A percentile compares a stretch with the other conserved stretches of the same genome.
Evolutionary conservation across 2,113 vertebrate genomes (phyloP).

Genomic region (Cnemophilus loriae): DNA sequence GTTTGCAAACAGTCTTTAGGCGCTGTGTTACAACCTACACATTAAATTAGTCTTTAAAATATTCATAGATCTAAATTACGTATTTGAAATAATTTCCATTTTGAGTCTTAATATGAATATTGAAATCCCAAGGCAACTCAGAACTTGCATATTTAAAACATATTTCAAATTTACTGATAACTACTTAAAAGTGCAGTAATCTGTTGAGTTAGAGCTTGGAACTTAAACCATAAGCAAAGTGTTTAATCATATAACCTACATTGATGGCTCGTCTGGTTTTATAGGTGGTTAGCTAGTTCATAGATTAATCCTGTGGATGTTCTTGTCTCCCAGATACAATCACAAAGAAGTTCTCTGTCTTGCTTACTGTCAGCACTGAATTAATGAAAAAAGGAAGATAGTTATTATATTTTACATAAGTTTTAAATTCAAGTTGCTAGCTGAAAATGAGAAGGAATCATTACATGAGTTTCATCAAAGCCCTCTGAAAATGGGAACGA

Average conservation of each 20-base stretch:
- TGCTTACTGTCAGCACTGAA: not conserved
- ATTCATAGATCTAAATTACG: conserved; percentile 50
- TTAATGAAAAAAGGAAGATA: not conserved
- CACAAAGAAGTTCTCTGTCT: not conserved
- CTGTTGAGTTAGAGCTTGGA: not conserved
- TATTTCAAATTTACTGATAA: not conserved
- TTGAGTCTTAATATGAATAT: conserved; percentile 3
- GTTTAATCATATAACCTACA: not conserved
- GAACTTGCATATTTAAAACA: not conserved
- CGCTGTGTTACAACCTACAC: not conserved
- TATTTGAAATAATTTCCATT: conserved; percentile 41
- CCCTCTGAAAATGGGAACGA: not conserved
- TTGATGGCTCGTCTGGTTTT: too few species aligned
- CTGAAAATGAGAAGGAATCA: not conserved
- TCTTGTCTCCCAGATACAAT: not conserved
- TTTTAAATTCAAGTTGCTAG: not conserved
- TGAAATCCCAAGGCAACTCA: conserved; percentile 1
- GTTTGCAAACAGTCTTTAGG: conserved; percentile 25
- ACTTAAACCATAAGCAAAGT: not conserved
- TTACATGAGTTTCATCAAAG: not conserved
- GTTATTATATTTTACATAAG: not conserved
- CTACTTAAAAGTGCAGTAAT: not conserved
- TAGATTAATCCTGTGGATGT: not conserved
- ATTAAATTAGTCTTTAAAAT: conserved; percentile 41
- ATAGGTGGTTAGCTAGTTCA: not conserved